Conservation (phyloP, 2,888 invertebrate species). For the Xanthorhoe designata region DNA sequence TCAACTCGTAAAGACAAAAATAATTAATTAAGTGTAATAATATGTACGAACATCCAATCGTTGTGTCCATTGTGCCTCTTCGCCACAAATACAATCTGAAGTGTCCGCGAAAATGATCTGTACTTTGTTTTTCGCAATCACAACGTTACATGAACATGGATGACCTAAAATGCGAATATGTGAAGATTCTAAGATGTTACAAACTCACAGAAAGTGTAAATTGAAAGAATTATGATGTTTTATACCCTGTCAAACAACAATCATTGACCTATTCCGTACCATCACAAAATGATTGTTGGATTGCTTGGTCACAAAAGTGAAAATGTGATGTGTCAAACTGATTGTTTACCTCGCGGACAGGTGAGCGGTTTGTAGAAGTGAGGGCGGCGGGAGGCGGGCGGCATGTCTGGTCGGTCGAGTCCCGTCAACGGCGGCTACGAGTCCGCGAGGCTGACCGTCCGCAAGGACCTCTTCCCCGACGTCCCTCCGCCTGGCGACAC, state of each 20-base stretch:
- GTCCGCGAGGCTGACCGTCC: conserved; percentile 78
- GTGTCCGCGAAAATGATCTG: conserved; percentile 83
- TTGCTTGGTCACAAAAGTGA: conserved; percentile 81
- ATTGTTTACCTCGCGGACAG: conserved; percentile 85
- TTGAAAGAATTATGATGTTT: conserved; percentile 77
- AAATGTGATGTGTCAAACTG: conserved; percentile 86
- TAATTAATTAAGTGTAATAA: conserved; percentile 76
- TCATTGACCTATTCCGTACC: conserved; percentile 69
- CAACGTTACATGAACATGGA: conserved; percentile 86
- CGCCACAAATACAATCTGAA: conserved; percentile 71
- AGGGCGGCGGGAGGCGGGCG: conserved; percentile 82
- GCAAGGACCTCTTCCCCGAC: conserved; percentile 81
- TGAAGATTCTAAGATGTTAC: conserved; percentile 84
- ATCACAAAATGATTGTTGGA: conserved; percentile 70
- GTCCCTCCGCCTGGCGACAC: conserved; percentile 61
- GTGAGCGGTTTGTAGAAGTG: conserved; percentile 82
- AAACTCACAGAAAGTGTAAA: conserved; percentile 77
- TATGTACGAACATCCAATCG: conserved; percentile 70
- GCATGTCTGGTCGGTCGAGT: conserved; percentile 83
- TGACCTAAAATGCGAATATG: conserved; percentile 86
- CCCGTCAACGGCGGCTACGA: conserved; percentile 82
- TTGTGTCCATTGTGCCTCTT: conserved; percentile 64
- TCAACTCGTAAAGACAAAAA: conserved; percentile 80
- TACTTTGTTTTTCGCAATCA: conserved; percentile 86
- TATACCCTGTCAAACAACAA: conserved; percentile 68